These are phyloP conservation scores for Thinocorus orbignyianus DNA, from an alignment of 2,113 vertebrate species.

Conservation along the genomic window DNA sequence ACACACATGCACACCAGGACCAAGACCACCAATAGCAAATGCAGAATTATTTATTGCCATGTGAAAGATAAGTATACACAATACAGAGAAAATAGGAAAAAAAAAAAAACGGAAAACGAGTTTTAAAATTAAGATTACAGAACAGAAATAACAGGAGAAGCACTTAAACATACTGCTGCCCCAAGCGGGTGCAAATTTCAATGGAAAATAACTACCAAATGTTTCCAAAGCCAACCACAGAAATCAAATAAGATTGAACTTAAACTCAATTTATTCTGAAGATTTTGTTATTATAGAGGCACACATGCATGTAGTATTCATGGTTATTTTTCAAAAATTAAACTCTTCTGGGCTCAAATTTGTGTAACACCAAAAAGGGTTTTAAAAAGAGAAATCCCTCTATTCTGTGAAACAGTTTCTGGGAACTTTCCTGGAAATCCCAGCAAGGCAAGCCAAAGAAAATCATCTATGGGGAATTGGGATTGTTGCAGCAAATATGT, in stretches of 20 bases:
- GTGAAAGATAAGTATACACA: neutral
- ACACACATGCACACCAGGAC: neutral
- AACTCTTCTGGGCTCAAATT: conserved; percentile 51
- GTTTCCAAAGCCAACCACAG: conserved; percentile 59
- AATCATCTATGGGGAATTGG: conserved; percentile 58
- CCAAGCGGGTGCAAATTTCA: conserved; percentile 55
- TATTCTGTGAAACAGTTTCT: conserved; percentile 53
- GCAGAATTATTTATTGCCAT: neutral
- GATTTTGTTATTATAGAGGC: conserved; percentile 23
- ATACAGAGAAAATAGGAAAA: neutral
- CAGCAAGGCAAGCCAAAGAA: conserved; percentile 55
- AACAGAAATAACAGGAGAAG: conserved; percentile 32
- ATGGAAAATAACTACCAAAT: conserved; percentile 71
- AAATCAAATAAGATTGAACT: conserved; percentile 51
- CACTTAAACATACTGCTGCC: conserved; percentile 24
- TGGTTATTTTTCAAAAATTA: conserved; percentile 47
- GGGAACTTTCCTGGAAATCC: conserved; percentile 61
- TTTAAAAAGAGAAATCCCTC: conserved; percentile 56
- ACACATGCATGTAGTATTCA: conserved; percentile 38
- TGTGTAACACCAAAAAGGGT: conserved; percentile 31
- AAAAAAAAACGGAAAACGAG: neutral
- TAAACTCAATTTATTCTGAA: conserved; percentile 20
- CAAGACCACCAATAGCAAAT: conserved; percentile 4
- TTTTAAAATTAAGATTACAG: conserved; percentile 1
- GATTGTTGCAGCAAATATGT: conserved; percentile 55